Percentiles rank a stretch among this genome's conserved stretches.
These are phyloP conservation scores for Hydrocynus forskahlii DNA, from an alignment of 2,797 vertebrate species.

Conservation along the genomic window DNA sequence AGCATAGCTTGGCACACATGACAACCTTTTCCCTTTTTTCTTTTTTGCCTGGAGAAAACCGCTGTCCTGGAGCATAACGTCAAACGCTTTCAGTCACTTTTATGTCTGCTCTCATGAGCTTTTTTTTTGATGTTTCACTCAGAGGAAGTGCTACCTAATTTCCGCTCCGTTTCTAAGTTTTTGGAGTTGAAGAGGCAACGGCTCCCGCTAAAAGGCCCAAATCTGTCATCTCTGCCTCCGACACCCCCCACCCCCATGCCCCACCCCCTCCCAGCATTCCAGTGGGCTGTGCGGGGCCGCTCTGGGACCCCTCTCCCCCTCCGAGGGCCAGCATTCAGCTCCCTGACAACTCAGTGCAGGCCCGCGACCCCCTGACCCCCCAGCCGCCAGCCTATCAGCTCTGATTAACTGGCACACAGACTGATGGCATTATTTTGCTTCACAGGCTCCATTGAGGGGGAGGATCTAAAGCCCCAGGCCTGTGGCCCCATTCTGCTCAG, in stretches of 20 bases:
- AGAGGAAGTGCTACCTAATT: constrained; percentile 43
- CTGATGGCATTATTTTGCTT: constrained; percentile 89
- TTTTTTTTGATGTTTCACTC: constrained; percentile 29
- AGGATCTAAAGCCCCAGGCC: constrained; percentile 80
- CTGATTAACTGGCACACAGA: constrained; percentile 85
- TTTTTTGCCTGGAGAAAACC: not conserved
- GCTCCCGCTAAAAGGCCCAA: constrained; percentile 56
- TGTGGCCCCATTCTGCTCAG: constrained; percentile 81
- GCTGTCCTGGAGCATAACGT: constrained; percentile 15
- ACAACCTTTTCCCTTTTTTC: not conserved
- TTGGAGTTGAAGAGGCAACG: constrained; percentile 52
- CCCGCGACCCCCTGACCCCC: constrained; percentile 80
- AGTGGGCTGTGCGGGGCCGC: constrained; percentile 41
- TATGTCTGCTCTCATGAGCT: not conserved
- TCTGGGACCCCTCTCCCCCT: constrained; percentile 58
- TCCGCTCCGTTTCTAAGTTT: constrained; percentile 43
- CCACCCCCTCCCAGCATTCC: constrained; percentile 64
- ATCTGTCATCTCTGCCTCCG: constrained; percentile 63
- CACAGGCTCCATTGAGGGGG: constrained; percentile 81
- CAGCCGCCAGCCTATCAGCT: constrained; percentile 86
- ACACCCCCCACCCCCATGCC: constrained; percentile 62
- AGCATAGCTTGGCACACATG: not conserved
- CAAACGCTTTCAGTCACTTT: constrained; percentile 17
- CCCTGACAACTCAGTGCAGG: constrained; percentile 82
- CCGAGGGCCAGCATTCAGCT: constrained; percentile 78